Base-by-base conservation (phyloP, 1,140 invertebrate genomes). In the Cyrtorhinus lividipennis region DNA sequence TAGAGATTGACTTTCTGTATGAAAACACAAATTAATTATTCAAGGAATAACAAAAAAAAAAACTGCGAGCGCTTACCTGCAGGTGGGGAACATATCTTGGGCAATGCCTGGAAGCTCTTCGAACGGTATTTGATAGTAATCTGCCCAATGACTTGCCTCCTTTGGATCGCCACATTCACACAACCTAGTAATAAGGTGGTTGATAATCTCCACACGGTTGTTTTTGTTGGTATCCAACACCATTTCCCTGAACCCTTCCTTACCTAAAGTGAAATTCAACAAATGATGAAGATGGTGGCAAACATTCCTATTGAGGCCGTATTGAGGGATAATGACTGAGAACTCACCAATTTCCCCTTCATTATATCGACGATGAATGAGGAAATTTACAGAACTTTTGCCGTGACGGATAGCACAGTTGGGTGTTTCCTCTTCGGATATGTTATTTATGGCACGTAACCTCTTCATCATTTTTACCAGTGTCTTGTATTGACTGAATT, bases 21-120 rank as follows among this genome's bases (percentile, higher is more conserved):
- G n/a, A n/a, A n/a, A n/a, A n/a, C n/a, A n/a, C n/a, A n/a, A n/a
- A n/a, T n/a, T n/a, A n/a, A n/a, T n/a, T n/a, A n/a, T n/a, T n/a
- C n/a, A n/a, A n/a, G n/a, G n/a, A n/a, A n/a, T n/a, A n/a, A n/a
- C n/a, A n/a, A n/a, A n/a, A n/a, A n/a, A n/a, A n/a, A n/a, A n/a
- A n/a, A n/a, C n/a, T n/a, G n/a, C n/a, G n/a, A n/a, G n/a, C n/a
- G n/a, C n/a, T 74, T 73, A 89, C 79, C 62, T 91, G 68, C 15
- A 92, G 74, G 67, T 87, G 86, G 75, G 81, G 83, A 1, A 87
- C 5, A 5, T 87, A 77, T 92, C 88, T 24, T 88, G 69, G 26
- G 87, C 86, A 81, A 67, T 5, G 70, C 72, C 56, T 62, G 67
- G 20, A 67, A 61, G 65, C 27, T 61, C 26, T 8, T 64, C n/a